Conservation (phyloP, 1,140 invertebrate species). For the Drosophila yakuba region DNA sequence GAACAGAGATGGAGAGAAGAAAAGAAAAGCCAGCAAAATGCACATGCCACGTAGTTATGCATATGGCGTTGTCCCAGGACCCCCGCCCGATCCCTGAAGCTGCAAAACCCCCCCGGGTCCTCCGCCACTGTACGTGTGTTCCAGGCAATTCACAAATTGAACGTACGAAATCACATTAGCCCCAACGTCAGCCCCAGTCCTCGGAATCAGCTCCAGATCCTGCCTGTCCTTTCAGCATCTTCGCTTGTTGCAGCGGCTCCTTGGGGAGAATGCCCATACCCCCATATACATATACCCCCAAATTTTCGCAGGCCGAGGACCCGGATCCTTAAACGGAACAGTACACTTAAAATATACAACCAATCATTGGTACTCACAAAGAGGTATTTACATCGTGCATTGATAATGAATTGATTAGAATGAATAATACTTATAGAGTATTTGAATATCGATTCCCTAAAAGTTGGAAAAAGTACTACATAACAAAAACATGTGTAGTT, state of each 20-base stretch:
- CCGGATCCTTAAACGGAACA: neutral
- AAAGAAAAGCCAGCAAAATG: conserved; percentile 58
- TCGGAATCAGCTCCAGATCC: conserved; percentile 12
- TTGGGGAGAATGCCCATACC: conserved; percentile 31
- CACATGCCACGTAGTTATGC: conserved; percentile 78
- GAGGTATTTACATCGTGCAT: too few relatives aligned
- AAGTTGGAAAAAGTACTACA: too few relatives aligned
- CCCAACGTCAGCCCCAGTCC: conserved; percentile 48
- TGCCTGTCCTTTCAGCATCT: conserved; percentile 55
- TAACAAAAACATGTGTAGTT: too few relatives aligned
- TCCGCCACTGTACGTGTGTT: conserved; percentile 46
- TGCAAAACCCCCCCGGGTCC: neutral
- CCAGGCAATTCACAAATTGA: conserved; percentile 77
- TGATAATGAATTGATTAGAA: too few relatives aligned
- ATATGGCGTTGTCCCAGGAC: conserved; percentile 57
- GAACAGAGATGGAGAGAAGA: conserved; percentile 7
- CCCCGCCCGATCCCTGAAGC: neutral
- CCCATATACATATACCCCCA: neutral
- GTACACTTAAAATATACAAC: conserved; percentile 8
- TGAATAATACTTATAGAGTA: too few relatives aligned
- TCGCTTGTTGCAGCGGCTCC: conserved; percentile 65
- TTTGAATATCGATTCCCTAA: too few relatives aligned
- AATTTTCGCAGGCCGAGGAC: conserved; percentile 17
- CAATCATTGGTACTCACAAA: too few relatives aligned
- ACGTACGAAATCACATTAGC: conserved; percentile 79